Evolutionary conservation across 1,140 invertebrate genomes (phyloP).

Genomic region (Neelides sp.): DNA sequence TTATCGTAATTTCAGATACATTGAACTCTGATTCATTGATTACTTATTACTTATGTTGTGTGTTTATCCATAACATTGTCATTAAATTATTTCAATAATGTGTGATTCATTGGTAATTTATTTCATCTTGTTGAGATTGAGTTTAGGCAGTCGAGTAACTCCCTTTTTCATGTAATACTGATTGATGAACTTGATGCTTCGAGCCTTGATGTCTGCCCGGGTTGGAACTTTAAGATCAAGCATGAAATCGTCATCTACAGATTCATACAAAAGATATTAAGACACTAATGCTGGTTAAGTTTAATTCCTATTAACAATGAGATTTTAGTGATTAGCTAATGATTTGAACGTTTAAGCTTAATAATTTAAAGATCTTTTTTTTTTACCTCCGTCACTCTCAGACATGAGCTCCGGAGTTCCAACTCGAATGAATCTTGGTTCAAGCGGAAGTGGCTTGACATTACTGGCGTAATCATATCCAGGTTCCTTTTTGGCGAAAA

Average conservation of each 20-base stretch:
- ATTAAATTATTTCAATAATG: no score
- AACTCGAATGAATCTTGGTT: constrained; percentile 15
- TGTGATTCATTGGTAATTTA: no score
- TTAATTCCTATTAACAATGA: background rate
- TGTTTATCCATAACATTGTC: no score
- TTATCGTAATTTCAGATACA: no score
- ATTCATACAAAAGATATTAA: background rate
- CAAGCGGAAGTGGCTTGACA: constrained; percentile 13
- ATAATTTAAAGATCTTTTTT: background rate
- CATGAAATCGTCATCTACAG: constrained; percentile 22
- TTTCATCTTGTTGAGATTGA: background rate
- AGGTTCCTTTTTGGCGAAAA: constrained; percentile 2
- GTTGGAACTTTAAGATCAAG: constrained; percentile 22
- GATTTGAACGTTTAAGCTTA: background rate
- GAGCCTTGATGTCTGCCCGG: constrained; percentile 23
- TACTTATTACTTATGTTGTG: no score
- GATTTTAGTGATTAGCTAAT: background rate
- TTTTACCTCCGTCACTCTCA: constrained; percentile 12
- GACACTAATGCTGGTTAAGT: background rate
- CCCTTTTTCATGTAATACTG: constrained; percentile 20
- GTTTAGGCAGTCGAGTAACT: background rate
- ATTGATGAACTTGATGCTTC: constrained; percentile 19
- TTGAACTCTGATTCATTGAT: no score
- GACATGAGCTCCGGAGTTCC: constrained; percentile 17
- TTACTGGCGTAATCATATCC: constrained; percentile 19